phyloP scores from a whole-genome alignment of 2,113 vertebrate species.

The Athene cunicularia region DNA sequence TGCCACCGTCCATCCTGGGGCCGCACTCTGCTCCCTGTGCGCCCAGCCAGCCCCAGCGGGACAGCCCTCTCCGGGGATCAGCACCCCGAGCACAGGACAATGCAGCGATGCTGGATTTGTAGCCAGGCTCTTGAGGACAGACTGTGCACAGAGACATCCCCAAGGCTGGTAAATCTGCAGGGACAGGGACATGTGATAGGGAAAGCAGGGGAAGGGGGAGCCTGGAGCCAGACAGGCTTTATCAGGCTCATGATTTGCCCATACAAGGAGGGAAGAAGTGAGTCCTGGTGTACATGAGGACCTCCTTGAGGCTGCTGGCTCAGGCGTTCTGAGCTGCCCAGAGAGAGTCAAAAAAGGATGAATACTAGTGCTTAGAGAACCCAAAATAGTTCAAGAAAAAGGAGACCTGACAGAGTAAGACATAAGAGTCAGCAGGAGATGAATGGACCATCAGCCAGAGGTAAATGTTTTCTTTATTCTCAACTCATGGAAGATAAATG shows the following conservation, averaged over 20 bases:
- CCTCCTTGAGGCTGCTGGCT: not conserved
- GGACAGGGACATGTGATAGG: not conserved
- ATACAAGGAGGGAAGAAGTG: constrained; percentile 21
- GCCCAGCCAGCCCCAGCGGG: not conserved
- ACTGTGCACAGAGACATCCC: not conserved
- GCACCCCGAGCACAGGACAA: accelerated
- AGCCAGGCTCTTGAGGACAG: not conserved
- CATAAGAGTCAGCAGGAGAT: not conserved
- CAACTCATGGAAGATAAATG: constrained; percentile 19
- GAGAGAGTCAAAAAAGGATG: constrained; percentile 32
- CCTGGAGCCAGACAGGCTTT: not conserved
- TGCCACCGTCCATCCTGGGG: accelerated
- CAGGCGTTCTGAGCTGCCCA: not conserved
- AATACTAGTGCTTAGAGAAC: constrained; percentile 6
- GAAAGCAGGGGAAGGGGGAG: not conserved
- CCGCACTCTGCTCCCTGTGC: not conserved
- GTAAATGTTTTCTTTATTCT: constrained; percentile 45
- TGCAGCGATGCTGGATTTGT: not conserved
- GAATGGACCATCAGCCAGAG: not conserved
- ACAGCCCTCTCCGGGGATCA: not conserved
- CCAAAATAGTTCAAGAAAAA: constrained; percentile 27
- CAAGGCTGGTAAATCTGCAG: not conserved
- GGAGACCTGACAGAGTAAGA: constrained; percentile 2
- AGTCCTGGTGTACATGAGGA: not conserved
- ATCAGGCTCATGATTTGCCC: not conserved